A percentile compares a stretch with the other conserved stretches of the same genome.
These are phyloP conservation scores for Drosophila serrata DNA, from an alignment of 1,140 invertebrate species.

Conservation along the genomic window DNA sequence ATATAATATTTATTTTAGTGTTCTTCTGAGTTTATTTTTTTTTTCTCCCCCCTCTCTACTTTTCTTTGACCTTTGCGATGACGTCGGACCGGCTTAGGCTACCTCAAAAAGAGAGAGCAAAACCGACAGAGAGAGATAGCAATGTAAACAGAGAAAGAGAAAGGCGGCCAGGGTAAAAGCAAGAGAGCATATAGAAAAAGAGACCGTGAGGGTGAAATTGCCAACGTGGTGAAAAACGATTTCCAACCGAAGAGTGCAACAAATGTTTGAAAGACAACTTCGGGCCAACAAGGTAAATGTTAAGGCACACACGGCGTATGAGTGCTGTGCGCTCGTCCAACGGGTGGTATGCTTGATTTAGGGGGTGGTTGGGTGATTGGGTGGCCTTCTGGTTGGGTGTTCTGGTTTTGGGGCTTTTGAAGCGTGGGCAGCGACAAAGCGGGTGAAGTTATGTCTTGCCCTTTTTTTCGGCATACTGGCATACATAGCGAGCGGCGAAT, in stretches of 20 bases:
- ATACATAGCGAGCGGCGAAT: constrained; percentile 58
- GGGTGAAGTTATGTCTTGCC: constrained; percentile 63
- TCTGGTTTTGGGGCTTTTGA: constrained; percentile 24
- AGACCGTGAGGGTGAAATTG: constrained; percentile 9
- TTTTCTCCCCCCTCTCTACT: not conserved
- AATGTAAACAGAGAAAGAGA: constrained; percentile 59
- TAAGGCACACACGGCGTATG: constrained; percentile 38
- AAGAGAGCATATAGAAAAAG: constrained; percentile 4
- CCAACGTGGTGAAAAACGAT: constrained; percentile 58
- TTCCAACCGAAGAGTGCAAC: constrained; percentile 62
- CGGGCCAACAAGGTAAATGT: constrained; percentile 58
- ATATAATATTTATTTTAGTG: not conserved
- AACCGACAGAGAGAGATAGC: constrained; percentile 10
- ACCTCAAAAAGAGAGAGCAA: constrained; percentile 19
- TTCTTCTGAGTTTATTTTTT: not conserved
- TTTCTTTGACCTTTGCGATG: constrained; percentile 68
- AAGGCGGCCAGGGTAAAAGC: constrained; percentile 15
- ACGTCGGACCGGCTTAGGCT: constrained; percentile 49
- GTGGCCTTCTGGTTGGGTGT: constrained; percentile 32
- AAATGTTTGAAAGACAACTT: constrained; percentile 57
- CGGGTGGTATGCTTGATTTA: constrained; percentile 12
- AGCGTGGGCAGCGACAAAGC: constrained; percentile 48
- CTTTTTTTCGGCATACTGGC: constrained; percentile 67
- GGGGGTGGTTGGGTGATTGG: not conserved
- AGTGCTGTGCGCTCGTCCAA: not conserved